Percentiles rank a stretch among this genome's conserved stretches.
Evolutionary conservation across 2,113 vertebrate species (phyloP).

Genomic region (Ammospiza nelsoni): DNA sequence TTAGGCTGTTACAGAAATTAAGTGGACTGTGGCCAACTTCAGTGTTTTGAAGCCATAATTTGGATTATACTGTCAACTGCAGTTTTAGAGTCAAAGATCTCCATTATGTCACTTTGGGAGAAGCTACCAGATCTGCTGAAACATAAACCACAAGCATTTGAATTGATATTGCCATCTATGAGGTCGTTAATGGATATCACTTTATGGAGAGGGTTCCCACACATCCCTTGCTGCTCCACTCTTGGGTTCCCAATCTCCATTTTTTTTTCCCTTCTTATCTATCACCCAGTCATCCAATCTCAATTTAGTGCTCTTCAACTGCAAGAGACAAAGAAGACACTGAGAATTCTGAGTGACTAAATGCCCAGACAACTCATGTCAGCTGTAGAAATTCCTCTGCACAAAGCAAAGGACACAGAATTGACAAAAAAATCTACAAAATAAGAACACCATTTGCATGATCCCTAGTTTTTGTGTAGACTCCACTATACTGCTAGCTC

Average conservation of each 20-base stretch:
- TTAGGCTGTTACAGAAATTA: not conserved
- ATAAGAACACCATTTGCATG: not conserved
- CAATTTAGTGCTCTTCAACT: not conserved
- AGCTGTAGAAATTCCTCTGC: not conserved
- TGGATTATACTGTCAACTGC: not conserved
- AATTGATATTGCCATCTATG: not conserved
- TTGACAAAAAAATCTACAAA: not conserved
- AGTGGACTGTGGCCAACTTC: not conserved
- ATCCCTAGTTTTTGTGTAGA: not conserved
- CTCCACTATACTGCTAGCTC: not conserved
- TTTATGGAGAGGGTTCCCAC: not conserved
- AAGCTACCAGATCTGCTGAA: not conserved
- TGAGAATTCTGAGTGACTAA: not conserved
- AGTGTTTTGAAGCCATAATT: not conserved
- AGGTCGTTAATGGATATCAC: not conserved
- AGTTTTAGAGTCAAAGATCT: not conserved
- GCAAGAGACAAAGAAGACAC: not conserved
- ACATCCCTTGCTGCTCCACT: not conserved
- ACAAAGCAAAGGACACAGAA: not conserved
- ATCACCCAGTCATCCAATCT: not conserved
- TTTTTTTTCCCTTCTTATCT: not conserved
- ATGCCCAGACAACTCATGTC: not conserved
- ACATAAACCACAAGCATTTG: not conserved
- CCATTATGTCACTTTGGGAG: not conserved
- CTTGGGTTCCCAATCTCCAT: not conserved